These are phyloP conservation scores for Hedya salicella DNA, from an alignment of 2,888 invertebrate genomes.

Conservation along the genomic window DNA sequence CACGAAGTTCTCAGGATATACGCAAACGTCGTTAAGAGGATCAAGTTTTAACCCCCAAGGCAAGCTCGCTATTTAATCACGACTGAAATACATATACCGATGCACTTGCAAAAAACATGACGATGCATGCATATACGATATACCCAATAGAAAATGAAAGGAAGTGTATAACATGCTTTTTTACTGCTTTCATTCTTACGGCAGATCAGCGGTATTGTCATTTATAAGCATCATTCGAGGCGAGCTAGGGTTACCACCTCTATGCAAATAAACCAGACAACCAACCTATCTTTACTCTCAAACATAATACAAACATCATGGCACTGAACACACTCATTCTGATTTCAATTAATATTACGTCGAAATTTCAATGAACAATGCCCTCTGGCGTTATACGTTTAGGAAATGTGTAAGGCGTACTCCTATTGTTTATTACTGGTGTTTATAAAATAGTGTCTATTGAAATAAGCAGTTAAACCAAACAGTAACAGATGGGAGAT, in stretches of 20 bases:
- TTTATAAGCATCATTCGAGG: slow-evolving; percentile 70
- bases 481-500: slow-evolving; percentile 31
- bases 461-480: slow-evolving; percentile 19
- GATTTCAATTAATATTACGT: slow-evolving; percentile 40
- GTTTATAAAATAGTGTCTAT: slow-evolving; percentile 40
- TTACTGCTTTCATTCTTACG: slow-evolving; percentile 1
- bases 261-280: slow-evolving; percentile 20
- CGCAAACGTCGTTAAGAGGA: slow-evolving; percentile 69
- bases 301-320: slow-evolving; percentile 33
- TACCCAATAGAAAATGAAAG: slow-evolving; percentile 34
- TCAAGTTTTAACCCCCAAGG: slow-evolving; percentile 73
- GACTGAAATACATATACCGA: slow-evolving; percentile 81
- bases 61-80: slow-evolving; percentile 80
- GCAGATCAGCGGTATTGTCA: slow-evolving; percentile 73
- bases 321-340: slow-evolving; percentile 28
- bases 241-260: slow-evolving; percentile 44
- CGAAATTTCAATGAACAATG: slow-evolving; percentile 35
- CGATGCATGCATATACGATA: no score
- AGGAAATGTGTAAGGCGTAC: slow-evolving; percentile 16
- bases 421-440: slow-evolving; percentile 21
- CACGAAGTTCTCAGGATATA: slow-evolving; percentile 68
- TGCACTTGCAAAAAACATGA: slow-evolving; percentile 74
- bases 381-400: slow-evolving; percentile 25
- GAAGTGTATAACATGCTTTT: neutral
- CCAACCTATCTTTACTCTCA: slow-evolving; percentile 10